A percentile compares a stretch with the other conserved stretches of the same genome.
These are phyloP conservation scores for Poeciliopsis paucimaculata DNA, from an alignment of 2,797 vertebrate species.

Conservation along the genomic window DNA sequence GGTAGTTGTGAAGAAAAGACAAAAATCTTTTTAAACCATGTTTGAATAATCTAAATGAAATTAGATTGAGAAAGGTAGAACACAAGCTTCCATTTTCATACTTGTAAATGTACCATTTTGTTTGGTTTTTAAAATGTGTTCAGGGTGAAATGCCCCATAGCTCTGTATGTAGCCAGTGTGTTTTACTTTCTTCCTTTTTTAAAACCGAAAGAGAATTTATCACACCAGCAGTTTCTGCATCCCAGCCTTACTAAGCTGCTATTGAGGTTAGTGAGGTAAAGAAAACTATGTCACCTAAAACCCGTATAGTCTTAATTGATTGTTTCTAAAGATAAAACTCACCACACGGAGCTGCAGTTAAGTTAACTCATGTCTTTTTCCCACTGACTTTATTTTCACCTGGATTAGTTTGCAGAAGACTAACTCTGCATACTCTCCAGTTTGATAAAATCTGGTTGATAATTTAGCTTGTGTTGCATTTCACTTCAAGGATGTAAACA, in stretches of 20 bases:
- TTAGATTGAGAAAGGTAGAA: neutral
- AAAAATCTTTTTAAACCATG: neutral
- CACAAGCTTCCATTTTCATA: neutral
- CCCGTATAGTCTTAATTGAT: neutral
- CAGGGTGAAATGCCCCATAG: neutral
- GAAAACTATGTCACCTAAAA: neutral
- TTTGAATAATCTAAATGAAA: neutral
- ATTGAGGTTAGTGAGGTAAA: slow-evolving; percentile 1
- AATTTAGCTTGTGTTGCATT: neutral
- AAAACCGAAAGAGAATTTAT: neutral
- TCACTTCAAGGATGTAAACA: slow-evolving; percentile 19
- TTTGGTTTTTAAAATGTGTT: neutral
- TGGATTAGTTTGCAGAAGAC: neutral
- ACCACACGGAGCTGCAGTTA: neutral
- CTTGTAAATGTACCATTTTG: neutral
- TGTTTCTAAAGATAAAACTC: neutral
- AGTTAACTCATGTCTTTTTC: neutral
- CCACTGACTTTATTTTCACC: neutral
- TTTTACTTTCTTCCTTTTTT: neutral
- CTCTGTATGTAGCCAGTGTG: neutral
- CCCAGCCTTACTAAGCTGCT: neutral
- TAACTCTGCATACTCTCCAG: no score
- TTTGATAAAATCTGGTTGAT: neutral
- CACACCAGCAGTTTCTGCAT: neutral
- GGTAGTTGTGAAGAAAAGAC: neutral